phyloP scores from a whole-genome alignment of 2,113 vertebrate genomes.

The Erinaceus europaeus region DNA sequence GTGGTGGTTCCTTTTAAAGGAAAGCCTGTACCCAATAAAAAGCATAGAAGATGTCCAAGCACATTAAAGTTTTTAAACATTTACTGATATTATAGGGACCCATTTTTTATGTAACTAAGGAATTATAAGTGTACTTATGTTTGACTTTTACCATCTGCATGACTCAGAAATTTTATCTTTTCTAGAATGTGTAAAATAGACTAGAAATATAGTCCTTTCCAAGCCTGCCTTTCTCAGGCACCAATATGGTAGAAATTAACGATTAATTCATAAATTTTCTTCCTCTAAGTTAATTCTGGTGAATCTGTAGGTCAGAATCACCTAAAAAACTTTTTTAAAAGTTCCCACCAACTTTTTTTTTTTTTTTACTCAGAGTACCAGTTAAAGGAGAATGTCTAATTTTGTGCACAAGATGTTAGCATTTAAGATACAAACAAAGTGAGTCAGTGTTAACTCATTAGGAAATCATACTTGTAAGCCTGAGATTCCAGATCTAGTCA shows the following conservation, averaged over 20 bases:
- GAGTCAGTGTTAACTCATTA: no score
- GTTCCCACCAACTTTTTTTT: no score
- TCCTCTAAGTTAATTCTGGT: neutral
- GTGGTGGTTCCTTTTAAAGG: neutral
- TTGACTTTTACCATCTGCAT: neutral
- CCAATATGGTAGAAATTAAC: neutral
- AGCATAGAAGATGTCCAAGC: neutral
- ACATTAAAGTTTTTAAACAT: neutral
- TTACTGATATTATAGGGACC: neutral
- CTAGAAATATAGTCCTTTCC: neutral
- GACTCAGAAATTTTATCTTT: constrained; percentile 12
- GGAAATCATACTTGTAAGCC: no score
- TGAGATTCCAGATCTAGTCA: no score
- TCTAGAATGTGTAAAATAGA: neutral
- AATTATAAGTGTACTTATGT: neutral
- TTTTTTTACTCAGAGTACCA: neutral
- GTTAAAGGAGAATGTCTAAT: neutral
- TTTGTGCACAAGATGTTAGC: neutral
- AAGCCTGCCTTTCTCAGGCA: neutral
- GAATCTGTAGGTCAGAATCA: neutral
- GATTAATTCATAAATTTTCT: neutral
- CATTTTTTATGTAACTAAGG: neutral
- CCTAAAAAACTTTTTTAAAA: neutral
- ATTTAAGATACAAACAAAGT: no score
- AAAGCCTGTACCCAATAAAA: neutral